Base-by-base conservation (phyloP, 2,113 vertebrate genomes). In the Formicarius rufipectus region DNA sequence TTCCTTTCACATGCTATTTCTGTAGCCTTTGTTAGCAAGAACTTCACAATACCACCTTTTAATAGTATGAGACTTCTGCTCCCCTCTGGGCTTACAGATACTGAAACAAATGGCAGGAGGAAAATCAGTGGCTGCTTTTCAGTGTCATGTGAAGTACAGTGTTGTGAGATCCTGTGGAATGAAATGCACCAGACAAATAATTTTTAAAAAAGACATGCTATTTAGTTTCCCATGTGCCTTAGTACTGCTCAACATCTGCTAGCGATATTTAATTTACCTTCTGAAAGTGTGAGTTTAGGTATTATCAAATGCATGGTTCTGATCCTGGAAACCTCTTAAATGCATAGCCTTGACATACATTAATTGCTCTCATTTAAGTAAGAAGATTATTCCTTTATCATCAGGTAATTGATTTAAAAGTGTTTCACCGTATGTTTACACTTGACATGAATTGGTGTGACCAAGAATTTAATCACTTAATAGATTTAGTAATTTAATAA, bases 341-440 rank as follows among this genome's bases (percentile, higher is more conserved):
- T 85, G 87, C 78, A 83, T 96, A 97, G 82, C 87, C 56, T 84
- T 92, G 84, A 93, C 89, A 93, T 89, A 94, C 58, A 95, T 87
- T 97, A 97, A 96, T 95, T 96, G 92, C 96, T 97, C 97, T 96
- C 68, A 83, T 97, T 95, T 87, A 94, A 93, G 80, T 97, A 97
- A 97, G 97, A 96, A 97, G 95, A 97, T 97, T 97, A 97, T 95
- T 96, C 74, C 49, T 91, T 96, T 95, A 96, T 97, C 92, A 89
- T 95, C 90, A 97, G 92, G 96, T 97, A 97, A 97, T 96, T 96
- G 96, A 97, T 97, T 97, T 96, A 92, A 69, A 95, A 96, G 92
- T 85, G 89, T 96, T 97, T 97, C 80, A 83, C 92, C 52, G 66
- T 97, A 90, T 97, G 96, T 94, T 96, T 97, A 95, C 81, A 66